Evolutionary conservation across 2,797 vertebrate genomes (phyloP).

Genomic region (Chelidonichthys spinosus): DNA sequence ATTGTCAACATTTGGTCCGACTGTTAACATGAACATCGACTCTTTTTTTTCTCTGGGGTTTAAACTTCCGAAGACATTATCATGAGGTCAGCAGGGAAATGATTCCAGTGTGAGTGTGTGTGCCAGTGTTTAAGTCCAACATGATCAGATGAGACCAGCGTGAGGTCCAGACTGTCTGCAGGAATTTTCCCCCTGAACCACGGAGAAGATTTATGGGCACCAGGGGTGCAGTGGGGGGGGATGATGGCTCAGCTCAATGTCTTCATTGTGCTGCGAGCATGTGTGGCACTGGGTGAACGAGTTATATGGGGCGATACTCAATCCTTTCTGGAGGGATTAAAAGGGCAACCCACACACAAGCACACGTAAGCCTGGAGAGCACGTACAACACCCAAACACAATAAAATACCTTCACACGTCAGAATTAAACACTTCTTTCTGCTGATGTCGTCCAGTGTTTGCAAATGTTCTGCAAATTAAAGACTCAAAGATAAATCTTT

Average conservation of each 20-base stretch:
- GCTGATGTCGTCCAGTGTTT: too few species aligned
- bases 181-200: slow-evolving; percentile 42
- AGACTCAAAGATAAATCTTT: neutral
- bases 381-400: neutral
- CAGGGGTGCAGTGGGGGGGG: slow-evolving; percentile 15
- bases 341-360: slow-evolving; percentile 38
- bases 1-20: slow-evolving; percentile 45
- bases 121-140: slow-evolving; percentile 17
- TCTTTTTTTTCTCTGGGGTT: neutral
- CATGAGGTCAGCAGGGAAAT: slow-evolving; percentile 8
- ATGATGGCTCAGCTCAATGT: slow-evolving; percentile 50
- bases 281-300: slow-evolving; percentile 33
- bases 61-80: slow-evolving; percentile 33
- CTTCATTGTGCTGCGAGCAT: slow-evolving; percentile 70
- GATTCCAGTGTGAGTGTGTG: slow-evolving; percentile 10
- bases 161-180: slow-evolving; percentile 26
- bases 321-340: slow-evolving; percentile 46
- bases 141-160: slow-evolving; percentile 30
- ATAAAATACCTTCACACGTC: slow-evolving; percentile 10
- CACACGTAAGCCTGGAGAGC: neutral
- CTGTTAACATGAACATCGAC: slow-evolving; percentile 32
- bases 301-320: slow-evolving; percentile 17
- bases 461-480: neutral
- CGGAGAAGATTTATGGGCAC: slow-evolving; percentile 46
- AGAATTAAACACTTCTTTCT: neutral